A percentile compares a stretch with the other conserved stretches of the same genome.
Conservation (phyloP, 2,113 vertebrate species). For the Platichthys flesus region DNA sequence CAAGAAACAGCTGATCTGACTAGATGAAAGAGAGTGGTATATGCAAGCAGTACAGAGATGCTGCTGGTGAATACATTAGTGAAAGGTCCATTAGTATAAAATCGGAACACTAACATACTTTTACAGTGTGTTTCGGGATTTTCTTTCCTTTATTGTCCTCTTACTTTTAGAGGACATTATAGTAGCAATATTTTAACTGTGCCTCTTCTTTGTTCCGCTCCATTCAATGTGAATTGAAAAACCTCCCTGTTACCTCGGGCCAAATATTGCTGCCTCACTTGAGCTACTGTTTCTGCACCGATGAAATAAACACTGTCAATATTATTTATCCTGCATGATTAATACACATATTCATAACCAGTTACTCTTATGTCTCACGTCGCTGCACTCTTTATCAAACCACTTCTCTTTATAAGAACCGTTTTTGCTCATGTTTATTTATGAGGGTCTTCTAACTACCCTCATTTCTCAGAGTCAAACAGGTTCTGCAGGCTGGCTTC, state of each 20-base stretch:
- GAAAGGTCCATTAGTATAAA: constrained; percentile 13
- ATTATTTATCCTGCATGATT: not conserved
- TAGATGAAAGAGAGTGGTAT: constrained; percentile 45
- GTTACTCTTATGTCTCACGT: not conserved
- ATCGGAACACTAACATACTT: not conserved
- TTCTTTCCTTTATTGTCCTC: not conserved
- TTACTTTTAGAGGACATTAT: not conserved
- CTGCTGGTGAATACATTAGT: constrained; percentile 21
- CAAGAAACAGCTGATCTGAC: constrained; percentile 46
- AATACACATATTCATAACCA: not conserved
- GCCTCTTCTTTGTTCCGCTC: not conserved
- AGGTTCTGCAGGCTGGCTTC: not conserved
- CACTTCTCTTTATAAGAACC: not conserved
- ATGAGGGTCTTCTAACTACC: not conserved
- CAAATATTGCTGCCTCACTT: no score
- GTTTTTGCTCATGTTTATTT: not conserved
- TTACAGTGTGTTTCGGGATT: not conserved
- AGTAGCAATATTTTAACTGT: not conserved
- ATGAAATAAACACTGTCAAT: not conserved
- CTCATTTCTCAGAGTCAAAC: not conserved
- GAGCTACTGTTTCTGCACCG: not conserved
- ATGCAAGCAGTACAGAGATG: constrained; percentile 16
- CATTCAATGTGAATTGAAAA: not conserved
- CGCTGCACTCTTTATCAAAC: not conserved
- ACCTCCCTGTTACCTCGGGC: no score